These are phyloP conservation scores for Bombylius major DNA, from an alignment of 2,888 invertebrate species.

Conservation along the genomic window DNA sequence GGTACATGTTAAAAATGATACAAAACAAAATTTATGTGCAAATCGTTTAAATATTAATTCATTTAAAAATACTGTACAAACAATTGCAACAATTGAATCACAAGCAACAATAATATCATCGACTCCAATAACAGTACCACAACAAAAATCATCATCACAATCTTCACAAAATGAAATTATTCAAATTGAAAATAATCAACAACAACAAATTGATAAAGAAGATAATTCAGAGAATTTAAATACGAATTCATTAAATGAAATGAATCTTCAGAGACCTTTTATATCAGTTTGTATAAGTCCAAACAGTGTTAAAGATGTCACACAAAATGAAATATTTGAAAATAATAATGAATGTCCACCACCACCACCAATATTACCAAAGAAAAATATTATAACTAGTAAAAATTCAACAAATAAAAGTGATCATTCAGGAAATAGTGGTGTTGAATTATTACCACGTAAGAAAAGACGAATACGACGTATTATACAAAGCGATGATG, in stretches of 20 bases:
- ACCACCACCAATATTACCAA: conserved; percentile 9
- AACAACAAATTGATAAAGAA: too few species aligned
- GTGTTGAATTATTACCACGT: conserved; percentile 16
- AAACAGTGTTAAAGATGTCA: too few species aligned
- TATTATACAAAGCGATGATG: not conserved
- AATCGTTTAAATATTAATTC: conserved; percentile 23
- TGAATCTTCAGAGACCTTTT: too few species aligned
- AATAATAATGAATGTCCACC: not conserved
- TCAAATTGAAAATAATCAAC: too few species aligned
- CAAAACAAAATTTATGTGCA: conserved; percentile 57
- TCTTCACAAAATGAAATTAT: not conserved
- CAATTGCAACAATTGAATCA: conserved; percentile 23
- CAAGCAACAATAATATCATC: not conserved
- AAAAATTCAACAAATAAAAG: conserved; percentile 4
- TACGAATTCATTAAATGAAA: too few species aligned
- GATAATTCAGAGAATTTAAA: too few species aligned
- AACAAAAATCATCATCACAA: conserved; percentile 1
- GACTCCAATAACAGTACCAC: conserved; percentile 1
- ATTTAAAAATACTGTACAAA: conserved; percentile 14
- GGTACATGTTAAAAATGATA: conserved; percentile 64
- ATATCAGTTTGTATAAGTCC: too few species aligned
- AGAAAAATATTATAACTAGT: not conserved
- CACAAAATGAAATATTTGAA: not conserved
- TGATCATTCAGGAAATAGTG: conserved; percentile 18
- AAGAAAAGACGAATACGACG: not conserved